phyloP scores from a whole-genome alignment of 2,888 invertebrate genomes.

The Plagodis pulveraria region DNA sequence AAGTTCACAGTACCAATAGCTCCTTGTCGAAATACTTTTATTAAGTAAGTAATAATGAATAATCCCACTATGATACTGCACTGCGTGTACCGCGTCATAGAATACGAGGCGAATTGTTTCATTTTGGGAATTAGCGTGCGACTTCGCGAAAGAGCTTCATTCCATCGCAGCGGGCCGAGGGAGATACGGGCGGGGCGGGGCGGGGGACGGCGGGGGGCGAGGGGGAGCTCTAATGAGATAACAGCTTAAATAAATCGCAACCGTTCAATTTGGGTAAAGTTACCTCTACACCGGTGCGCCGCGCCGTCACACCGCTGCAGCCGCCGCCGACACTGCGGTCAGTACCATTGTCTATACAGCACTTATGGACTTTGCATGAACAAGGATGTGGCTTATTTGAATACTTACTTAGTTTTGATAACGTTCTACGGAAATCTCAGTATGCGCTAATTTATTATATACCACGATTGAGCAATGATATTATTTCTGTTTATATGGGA shows the following conservation, averaged over 20 bases:
- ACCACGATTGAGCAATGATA: too few relatives aligned
- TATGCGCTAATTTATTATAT: too few relatives aligned
- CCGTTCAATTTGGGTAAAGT: slow-evolving; percentile 5
- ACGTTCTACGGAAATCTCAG: too few relatives aligned
- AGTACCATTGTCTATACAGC: too few relatives aligned
- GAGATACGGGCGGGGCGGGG: neutral
- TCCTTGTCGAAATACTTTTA: too few relatives aligned
- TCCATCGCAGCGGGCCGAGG: neutral
- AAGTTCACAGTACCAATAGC: too few relatives aligned
- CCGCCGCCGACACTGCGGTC: too few relatives aligned
- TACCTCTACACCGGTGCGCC: neutral
- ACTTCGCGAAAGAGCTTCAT: slow-evolving; percentile 11
- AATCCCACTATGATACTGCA: neutral
- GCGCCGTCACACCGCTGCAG: neutral
- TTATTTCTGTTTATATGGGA: too few relatives aligned
- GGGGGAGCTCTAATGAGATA: slow-evolving; percentile 5
- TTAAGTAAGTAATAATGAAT: neutral
- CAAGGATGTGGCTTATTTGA: too few relatives aligned
- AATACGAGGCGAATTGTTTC: slow-evolving; percentile 4
- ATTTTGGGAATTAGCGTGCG: slow-evolving; percentile 10
- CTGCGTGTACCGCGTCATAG: neutral
- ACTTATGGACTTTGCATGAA: too few relatives aligned
- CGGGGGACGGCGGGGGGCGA: neutral
- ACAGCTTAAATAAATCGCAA: slow-evolving; percentile 16
- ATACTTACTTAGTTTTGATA: too few relatives aligned